These are phyloP conservation scores for Limanda limanda DNA, from an alignment of 2,113 vertebrate species.

Conservation along the genomic window DNA sequence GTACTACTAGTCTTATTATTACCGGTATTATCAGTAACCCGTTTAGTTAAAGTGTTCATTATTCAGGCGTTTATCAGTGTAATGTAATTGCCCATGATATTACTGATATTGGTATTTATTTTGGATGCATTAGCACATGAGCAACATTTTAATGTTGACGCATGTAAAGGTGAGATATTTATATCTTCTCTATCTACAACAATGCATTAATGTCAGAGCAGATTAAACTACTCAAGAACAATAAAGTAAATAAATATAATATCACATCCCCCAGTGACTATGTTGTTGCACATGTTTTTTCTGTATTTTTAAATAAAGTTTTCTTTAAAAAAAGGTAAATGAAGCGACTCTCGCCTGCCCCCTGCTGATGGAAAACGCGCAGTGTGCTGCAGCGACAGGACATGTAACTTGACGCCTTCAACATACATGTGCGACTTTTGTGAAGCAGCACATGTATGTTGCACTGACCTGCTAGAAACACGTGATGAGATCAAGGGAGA, in stretches of 20 bases:
- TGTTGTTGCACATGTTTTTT: not conserved
- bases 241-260: too few relatives aligned
- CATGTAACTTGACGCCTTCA: not conserved
- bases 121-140: not conserved
- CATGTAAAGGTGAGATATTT: not conserved
- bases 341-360: conserved; percentile 28
- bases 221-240: too few relatives aligned
- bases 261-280: not conserved
- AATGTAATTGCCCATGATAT: not conserved
- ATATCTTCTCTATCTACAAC: not conserved
- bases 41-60: too few relatives aligned
- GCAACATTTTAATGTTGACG: not conserved
- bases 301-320: conserved; percentile 28
- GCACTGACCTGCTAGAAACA: not conserved
- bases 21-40: too few relatives aligned
- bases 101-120: not conserved
- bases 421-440: not conserved
- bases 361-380: conserved; percentile 30
- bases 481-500: rapidly evolving
- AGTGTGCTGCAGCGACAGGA: not conserved
- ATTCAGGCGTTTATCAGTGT: not conserved
- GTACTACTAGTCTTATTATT: too few relatives aligned
- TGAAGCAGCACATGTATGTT: not conserved
- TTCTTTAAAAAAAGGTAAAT: not conserved
- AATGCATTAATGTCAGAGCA: not conserved